These are phyloP conservation scores for Onthophagus taurus DNA, from an alignment of 1,140 invertebrate species.

Conservation along the genomic window DNA sequence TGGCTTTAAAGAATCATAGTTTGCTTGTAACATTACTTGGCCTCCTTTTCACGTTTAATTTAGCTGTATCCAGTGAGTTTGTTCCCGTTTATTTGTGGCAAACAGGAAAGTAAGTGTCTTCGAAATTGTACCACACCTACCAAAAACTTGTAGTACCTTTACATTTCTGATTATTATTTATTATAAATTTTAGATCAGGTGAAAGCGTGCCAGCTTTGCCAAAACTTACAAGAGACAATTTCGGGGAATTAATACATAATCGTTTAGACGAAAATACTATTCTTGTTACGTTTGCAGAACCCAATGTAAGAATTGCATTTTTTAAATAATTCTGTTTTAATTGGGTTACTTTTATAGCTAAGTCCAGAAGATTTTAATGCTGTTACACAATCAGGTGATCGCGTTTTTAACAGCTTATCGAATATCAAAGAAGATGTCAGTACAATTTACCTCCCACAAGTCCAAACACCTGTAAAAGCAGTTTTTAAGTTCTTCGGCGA, in stretches of 20 bases:
- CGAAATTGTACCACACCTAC: constrained; percentile 16
- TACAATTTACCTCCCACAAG: constrained; percentile 31
- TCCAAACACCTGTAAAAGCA: constrained; percentile 30
- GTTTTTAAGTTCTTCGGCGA: constrained; percentile 23
- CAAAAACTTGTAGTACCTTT: constrained; percentile 1
- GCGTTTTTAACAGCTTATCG: constrained; percentile 21
- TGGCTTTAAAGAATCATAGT: constrained; percentile 4
- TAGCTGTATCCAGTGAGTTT: constrained; percentile 23
- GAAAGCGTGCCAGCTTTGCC: constrained; percentile 28
- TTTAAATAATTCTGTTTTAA: not conserved
- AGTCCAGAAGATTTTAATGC: constrained; percentile 37
- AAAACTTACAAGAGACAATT: constrained; percentile 29
- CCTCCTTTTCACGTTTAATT: not conserved
- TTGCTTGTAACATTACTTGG: not conserved
- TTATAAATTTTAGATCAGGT: constrained; percentile 19
- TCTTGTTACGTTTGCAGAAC: constrained; percentile 33
- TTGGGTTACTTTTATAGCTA: constrained; percentile 24
- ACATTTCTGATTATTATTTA: not conserved
- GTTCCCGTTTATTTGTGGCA: constrained; percentile 36
- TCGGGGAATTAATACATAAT: constrained; percentile 30
- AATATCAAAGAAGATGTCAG: constrained; percentile 21
- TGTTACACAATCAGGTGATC: constrained; percentile 23
- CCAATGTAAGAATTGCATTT: constrained; percentile 24
- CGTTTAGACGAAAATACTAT: constrained; percentile 23
- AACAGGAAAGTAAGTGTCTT: constrained; percentile 29